Conservation (phyloP, 2,113 vertebrate species). For the Pedetes capensis region DNA sequence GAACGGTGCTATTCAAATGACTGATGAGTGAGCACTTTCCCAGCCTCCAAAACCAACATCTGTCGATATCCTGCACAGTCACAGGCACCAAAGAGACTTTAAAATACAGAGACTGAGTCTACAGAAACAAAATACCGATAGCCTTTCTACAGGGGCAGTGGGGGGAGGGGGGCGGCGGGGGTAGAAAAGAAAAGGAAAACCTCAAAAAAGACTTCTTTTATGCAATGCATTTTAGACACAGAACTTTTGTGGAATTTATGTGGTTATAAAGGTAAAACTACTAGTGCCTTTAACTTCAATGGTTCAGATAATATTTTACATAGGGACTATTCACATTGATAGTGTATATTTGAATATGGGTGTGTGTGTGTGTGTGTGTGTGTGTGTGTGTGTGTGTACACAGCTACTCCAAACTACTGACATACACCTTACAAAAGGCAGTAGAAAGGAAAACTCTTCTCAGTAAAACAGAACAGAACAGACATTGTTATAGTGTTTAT, state of each 20-base stretch:
- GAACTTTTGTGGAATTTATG: not conserved
- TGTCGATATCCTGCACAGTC: not conserved
- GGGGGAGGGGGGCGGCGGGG: too few relatives aligned
- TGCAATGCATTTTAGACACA: not conserved
- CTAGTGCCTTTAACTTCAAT: not conserved
- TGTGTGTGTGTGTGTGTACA: too few relatives aligned
- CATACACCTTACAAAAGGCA: not conserved
- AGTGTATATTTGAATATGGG: not conserved
- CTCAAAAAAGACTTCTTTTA: conserved; percentile 13
- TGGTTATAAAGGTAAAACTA: not conserved
- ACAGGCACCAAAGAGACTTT: not conserved
- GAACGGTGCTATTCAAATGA: conserved; percentile 20
- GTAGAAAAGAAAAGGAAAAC: not conserved
- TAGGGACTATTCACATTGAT: not conserved
- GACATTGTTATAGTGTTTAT: not conserved
- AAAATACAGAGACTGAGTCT: not conserved
- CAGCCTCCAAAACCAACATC: conserved; percentile 21
- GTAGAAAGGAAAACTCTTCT: not conserved
- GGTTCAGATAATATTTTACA: not conserved
- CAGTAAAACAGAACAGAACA: too few relatives aligned
- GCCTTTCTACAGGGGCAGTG: not conserved
- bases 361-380: too few relatives aligned
- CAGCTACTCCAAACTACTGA: not conserved
- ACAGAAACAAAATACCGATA: conserved; percentile 25
- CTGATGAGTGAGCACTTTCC: not conserved